Base-by-base conservation (phyloP, 2,113 vertebrate species). In the Festucalex cinctus region DNA sequence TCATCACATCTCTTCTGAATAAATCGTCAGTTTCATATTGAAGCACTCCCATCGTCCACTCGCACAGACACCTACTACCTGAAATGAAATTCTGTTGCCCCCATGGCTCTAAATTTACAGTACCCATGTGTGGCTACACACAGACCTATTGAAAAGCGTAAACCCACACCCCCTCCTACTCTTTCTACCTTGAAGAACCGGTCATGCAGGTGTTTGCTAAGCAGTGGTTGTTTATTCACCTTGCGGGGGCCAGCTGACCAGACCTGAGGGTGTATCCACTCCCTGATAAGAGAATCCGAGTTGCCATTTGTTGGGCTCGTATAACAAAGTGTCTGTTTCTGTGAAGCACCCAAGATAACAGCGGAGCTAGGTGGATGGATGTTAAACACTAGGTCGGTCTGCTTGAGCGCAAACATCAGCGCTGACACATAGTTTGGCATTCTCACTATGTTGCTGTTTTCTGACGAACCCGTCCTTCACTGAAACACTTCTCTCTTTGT, bases 381-480 rank as follows among this genome's bases (percentile, higher is more conserved):
- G 48, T 53, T 65, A 9, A 48, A 17, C 49, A 36, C 13, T 26
- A 32, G 28, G 26, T 41, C 13, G 48, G 26, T 75, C 32, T 75
- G 48, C 54, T 74, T 76, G 62, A 65, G 60, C 67, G 63, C 72
- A 60, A 69, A 83, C 69, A 53, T 35, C 28, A 35, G 59, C 1
- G 28, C 75, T 83, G 69, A 76, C 84, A 79, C 57, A 19, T 60
- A 65, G 64, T 70, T 53, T 1, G 66, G 65, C 77, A 71, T 84
- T 88, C 75, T 76, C 79, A 83, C 85, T 65, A 13, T 79, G 77
- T 80, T 77, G 79, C 64, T 71, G 76, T 70, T 86, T 88, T 84
- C 79, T 76, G 54, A 75, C 57, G 63, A 2, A 28, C 56, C 68
- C 69, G 66, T 66, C 32, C 51, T 78, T 75, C n/a, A 26, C 70